Conservation (phyloP, 2,888 invertebrate genomes). For the Rhagium mordax region DNA sequence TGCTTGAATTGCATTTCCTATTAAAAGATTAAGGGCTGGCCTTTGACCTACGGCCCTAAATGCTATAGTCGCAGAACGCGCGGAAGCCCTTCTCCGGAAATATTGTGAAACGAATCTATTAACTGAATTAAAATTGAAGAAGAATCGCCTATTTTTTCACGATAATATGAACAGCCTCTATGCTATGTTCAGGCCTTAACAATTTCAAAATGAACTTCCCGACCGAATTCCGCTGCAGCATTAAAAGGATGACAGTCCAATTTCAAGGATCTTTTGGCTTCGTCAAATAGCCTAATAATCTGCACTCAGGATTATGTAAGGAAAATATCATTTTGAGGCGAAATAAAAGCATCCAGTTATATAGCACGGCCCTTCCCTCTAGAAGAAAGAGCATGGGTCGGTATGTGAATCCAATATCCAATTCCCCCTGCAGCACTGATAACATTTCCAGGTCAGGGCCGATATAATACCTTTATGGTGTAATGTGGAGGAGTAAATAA, state of each 20-base stretch:
- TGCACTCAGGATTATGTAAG: neutral
- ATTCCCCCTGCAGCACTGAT: neutral
- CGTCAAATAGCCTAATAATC: neutral
- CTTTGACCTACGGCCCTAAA: neutral
- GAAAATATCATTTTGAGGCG: neutral
- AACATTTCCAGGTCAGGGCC: neutral
- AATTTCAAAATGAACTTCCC: too few relatives aligned
- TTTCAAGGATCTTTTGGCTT: neutral
- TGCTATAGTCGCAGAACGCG: neutral
- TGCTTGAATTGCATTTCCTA: slow-evolving; percentile 59
- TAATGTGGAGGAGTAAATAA: neutral
- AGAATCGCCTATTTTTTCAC: too few relatives aligned
- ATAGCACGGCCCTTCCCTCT: neutral
- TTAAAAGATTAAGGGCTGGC: slow-evolving; percentile 51
- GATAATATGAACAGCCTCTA: too few relatives aligned
- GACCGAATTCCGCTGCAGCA: too few relatives aligned
- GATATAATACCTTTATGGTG: neutral
- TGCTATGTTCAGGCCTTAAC: too few relatives aligned
- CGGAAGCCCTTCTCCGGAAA: too few relatives aligned
- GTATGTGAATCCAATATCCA: neutral
- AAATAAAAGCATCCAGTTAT: neutral
- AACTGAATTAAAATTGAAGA: too few relatives aligned
- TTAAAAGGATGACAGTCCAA: too few relatives aligned
- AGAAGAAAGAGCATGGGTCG: neutral
- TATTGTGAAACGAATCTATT: too few relatives aligned